A percentile compares a stretch with the other conserved stretches of the same genome.
These are phyloP conservation scores for Helicolenus hilgendorfi DNA, from an alignment of 2,797 vertebrate genomes.

Conservation along the genomic window DNA sequence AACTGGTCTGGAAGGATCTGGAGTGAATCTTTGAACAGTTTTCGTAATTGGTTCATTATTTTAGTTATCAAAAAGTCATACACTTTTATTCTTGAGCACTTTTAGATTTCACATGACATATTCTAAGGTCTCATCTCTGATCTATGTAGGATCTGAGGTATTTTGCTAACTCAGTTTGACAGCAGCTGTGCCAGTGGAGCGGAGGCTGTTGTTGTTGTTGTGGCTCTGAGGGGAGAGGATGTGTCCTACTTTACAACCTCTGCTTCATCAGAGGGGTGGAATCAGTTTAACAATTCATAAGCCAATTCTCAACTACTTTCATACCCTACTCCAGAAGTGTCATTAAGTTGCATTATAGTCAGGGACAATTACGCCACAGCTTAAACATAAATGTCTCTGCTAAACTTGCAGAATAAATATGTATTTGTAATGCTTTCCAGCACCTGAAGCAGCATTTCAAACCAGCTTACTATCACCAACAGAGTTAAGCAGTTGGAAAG, in stretches of 20 bases:
- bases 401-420: constrained; percentile 14
- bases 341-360: constrained; percentile 46
- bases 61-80: neutral
- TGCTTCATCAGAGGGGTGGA: constrained; percentile 44
- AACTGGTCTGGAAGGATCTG: neutral
- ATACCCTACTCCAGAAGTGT: constrained; percentile 26
- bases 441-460: constrained; percentile 35
- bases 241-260: constrained; percentile 79
- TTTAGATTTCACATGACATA: neutral
- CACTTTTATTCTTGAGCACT: neutral
- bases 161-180: constrained; percentile 58
- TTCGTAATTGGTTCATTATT: neutral
- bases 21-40: no score
- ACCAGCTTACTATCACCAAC: constrained; percentile 26
- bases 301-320: constrained; percentile 20
- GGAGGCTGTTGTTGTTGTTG: constrained; percentile 41
- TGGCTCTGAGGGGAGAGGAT: constrained; percentile 62
- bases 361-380: constrained; percentile 25
- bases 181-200: constrained; percentile 50
- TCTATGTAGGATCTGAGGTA: constrained; percentile 15
- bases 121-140: constrained; percentile 20
- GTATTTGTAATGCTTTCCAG: constrained; percentile 15
- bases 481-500: neutral
- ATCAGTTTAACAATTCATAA: constrained; percentile 67
- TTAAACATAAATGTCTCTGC: constrained; percentile 12